phyloP scores from a whole-genome alignment of 1,140 invertebrate species.

The Grapholita molesta region DNA sequence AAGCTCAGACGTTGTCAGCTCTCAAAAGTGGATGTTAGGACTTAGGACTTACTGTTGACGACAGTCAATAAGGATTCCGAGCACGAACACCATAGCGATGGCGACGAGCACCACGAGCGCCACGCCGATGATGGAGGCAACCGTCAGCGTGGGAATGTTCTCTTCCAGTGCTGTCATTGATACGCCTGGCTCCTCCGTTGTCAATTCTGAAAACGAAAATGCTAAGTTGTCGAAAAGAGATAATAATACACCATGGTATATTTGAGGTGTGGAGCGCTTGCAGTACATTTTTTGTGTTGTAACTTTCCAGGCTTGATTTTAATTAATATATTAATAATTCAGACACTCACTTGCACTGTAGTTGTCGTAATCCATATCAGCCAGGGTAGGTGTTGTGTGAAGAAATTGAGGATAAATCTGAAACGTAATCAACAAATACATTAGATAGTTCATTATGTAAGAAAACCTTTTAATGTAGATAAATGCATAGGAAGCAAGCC shows the following conservation, averaged over 20 bases:
- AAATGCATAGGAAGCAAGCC: too few species aligned
- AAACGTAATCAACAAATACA: too few species aligned
- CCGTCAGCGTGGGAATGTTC: conserved; percentile 56
- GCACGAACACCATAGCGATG: conserved; percentile 78
- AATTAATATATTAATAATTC: too few species aligned
- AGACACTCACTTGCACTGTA: neutral
- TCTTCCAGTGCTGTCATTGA: conserved; percentile 48
- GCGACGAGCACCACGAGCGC: conserved; percentile 76
- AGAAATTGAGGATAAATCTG: neutral
- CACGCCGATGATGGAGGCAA: conserved; percentile 76
- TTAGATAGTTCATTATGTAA: too few species aligned
- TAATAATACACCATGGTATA: too few species aligned
- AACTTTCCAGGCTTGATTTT: too few species aligned
- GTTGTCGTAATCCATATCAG: neutral
- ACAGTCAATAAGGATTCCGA: conserved; percentile 80
- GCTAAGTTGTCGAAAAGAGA: too few species aligned
- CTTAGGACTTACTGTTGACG: conserved; percentile 72
- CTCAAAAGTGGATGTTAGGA: neutral
- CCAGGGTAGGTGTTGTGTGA: neutral
- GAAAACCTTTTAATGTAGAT: too few species aligned
- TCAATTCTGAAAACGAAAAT: conserved; percentile 34
- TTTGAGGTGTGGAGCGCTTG: too few species aligned
- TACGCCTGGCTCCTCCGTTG: conserved; percentile 47
- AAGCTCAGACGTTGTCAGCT: too few species aligned
- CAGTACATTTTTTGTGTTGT: too few species aligned